Evolutionary conservation across 2,797 vertebrate genomes (phyloP), one percentile per base, ranked within the genome.

Genomic region (Rhadinocentrus ornatus): DNA sequence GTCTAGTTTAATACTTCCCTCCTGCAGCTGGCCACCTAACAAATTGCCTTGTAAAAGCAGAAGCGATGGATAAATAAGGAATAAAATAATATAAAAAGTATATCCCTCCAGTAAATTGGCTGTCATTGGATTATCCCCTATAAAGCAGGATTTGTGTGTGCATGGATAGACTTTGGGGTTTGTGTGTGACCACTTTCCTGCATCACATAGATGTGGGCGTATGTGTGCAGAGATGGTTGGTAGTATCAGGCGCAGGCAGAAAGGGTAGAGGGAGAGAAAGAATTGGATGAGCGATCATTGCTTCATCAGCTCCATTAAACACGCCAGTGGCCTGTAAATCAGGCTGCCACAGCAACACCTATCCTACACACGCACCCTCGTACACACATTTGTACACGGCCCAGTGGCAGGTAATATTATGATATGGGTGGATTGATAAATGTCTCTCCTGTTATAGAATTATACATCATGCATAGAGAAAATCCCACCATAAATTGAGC

Each of bases 111-210:
- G 92, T 92, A 96, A 95, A 96, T 92, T 94, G 94, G 80, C 87
- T 94, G 93, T 93, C 93, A 91, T 91, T 93, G 95, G 93, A 94
- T 96, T 94, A 95, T 94, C 86, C 92, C 71, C 86, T 65, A 92
- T 93, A 93, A 92, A 92, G 90, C 86, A 80, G 91, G 93, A 95
- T 96, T 94, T 94, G 86, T 92, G 71, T 26, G 65, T 66, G 86
- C 20, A 37, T 62, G 75, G 69, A 69, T 39, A 57, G 75, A 76
- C 62, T 69, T 71, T 68, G 20, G 77, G 65, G 72, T 83, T 22
- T 54, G 31, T 70, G 81, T 74, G 86, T 79, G 86, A 80, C 71
- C 77, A 75, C 66, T 69, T 58, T 72, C 66, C 76, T 86, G 78
- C 80, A 75, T 87, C 85, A 86, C 68, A 63, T 67, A 66, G 71